phyloP scores from a whole-genome alignment of 2,113 vertebrate genomes.

The Hippocampus abdominalis region DNA sequence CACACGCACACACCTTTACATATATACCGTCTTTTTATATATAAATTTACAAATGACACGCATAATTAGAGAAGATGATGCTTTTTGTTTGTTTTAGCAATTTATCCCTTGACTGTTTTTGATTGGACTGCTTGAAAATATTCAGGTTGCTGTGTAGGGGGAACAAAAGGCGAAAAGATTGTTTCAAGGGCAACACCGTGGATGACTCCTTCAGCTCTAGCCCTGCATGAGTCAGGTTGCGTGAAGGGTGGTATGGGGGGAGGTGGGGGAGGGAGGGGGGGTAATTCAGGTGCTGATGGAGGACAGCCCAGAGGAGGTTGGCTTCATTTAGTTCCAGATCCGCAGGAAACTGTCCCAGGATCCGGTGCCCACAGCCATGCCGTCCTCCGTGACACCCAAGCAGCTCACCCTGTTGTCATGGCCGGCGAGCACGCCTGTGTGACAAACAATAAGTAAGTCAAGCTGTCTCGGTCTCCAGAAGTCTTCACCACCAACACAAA shows the following conservation, averaged over 20 bases:
- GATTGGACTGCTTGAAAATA: slow-evolving; percentile 75
- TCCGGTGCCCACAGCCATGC: slow-evolving; percentile 97
- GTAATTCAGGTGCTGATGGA: slow-evolving; percentile 31
- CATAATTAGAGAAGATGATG: slow-evolving; percentile 6
- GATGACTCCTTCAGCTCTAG: slow-evolving; percentile 54
- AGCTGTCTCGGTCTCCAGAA: no score
- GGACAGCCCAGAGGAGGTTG: slow-evolving; percentile 47
- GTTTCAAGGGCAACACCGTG: slow-evolving; percentile 54
- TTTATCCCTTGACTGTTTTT: slow-evolving; percentile 41
- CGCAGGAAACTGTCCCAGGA: slow-evolving; percentile 99
- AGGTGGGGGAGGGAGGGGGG: slow-evolving; percentile 7
- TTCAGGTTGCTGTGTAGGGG: slow-evolving; percentile 52
- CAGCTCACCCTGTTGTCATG: slow-evolving; percentile 98
- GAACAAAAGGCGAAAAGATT: slow-evolving; percentile 80
- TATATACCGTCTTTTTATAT: slow-evolving; percentile 74
- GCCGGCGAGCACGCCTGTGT: slow-evolving; percentile 89
- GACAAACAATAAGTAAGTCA: neutral
- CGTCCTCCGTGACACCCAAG: slow-evolving; percentile 92
- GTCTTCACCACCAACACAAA: no score
- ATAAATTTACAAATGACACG: slow-evolving; percentile 72
- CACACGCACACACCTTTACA: slow-evolving; percentile 76
- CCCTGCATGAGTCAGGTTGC: slow-evolving; percentile 28
- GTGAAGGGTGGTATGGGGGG: neutral
- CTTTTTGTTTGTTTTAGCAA: neutral
- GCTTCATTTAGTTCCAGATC: slow-evolving; percentile 92